phyloP scores from a whole-genome alignment of 2,797 vertebrate genomes.

The Tangara arthus region DNA sequence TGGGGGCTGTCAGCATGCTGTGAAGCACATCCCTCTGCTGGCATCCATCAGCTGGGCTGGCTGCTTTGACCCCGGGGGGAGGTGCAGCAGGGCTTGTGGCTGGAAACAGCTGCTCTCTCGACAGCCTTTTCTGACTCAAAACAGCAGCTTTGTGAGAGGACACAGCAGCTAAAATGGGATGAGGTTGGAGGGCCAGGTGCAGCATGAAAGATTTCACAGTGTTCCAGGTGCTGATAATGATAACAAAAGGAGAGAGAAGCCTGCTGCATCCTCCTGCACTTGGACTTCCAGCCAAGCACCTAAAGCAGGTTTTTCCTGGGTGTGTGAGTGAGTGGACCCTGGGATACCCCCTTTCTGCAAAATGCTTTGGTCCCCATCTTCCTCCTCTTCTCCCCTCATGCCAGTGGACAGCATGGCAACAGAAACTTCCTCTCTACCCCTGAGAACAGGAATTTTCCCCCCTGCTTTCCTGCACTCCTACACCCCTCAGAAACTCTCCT shows the following conservation, averaged over 20 bases:
- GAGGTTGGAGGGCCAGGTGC: background rate
- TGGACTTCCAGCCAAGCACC: background rate
- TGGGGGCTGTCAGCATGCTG: background rate
- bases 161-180: background rate
- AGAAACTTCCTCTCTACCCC: background rate
- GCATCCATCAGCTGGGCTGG: rapidly evolving
- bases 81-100: background rate
- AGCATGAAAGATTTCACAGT: background rate
- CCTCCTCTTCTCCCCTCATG: background rate
- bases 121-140: background rate
- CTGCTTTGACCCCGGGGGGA: rapidly evolving
- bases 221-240: background rate
- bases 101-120: background rate
- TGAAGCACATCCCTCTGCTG: background rate
- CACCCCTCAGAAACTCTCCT: background rate
- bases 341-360: background rate
- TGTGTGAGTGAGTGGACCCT: background rate
- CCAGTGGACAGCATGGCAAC: background rate
- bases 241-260: background rate
- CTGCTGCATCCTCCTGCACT: background rate
- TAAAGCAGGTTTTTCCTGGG: background rate
- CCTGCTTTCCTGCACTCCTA: background rate
- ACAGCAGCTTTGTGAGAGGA: background rate
- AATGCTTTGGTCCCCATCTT: background rate
- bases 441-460: background rate